Base-by-base conservation (phyloP, 2,113 vertebrate species). In the Callipepla squamata region DNA sequence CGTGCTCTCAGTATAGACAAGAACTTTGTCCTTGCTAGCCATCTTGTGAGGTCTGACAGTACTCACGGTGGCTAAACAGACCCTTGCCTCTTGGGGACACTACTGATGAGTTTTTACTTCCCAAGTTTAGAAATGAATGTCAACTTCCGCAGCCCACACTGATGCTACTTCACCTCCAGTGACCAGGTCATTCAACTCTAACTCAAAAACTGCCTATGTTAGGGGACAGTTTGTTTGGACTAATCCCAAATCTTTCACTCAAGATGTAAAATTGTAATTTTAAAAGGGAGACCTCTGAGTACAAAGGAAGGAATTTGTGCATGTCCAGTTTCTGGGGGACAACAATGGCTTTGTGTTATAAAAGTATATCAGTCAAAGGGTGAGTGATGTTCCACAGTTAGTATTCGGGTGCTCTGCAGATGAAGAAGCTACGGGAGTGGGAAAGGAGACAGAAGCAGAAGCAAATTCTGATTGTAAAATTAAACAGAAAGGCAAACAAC, bases 371-470 rank as follows among this genome's bases (percentile, higher is more conserved):
- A 85, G 70, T 42, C 53, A 81, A 69, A 85, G 45, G 3, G 25
- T 79, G 19, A 89, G 21, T 59, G 51, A 80, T 53, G 23, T 25
- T 73, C 22, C 1, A 1, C 6, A 3, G 36, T 12, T 69, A 9
- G 42, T 80, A 59, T 36, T 90, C n/a, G 32, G 58, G 89, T 3
- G 8, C 23, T 12, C 69, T 3, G 1, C 17, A 69, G 45, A 48
- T 5, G 13, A 48, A 28, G 42, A 36, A 94, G 48, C 8, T 61
- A 48, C 81, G 40, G n/a, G 44, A 90, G 48, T 36, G 63, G 45
- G 30, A 82, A 86, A 93, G 68, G 11, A n/a, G 87, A 62, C 11
- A 94, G 51, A 92, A 92, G 36, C 48, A 88, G 50, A 91, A 85
- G 48, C 4, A 9, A 73, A 77, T 8, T 47, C 62, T 63, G 26